Base-by-base conservation (phyloP, 2,888 invertebrate genomes). In the Athripsodes cinereus region DNA sequence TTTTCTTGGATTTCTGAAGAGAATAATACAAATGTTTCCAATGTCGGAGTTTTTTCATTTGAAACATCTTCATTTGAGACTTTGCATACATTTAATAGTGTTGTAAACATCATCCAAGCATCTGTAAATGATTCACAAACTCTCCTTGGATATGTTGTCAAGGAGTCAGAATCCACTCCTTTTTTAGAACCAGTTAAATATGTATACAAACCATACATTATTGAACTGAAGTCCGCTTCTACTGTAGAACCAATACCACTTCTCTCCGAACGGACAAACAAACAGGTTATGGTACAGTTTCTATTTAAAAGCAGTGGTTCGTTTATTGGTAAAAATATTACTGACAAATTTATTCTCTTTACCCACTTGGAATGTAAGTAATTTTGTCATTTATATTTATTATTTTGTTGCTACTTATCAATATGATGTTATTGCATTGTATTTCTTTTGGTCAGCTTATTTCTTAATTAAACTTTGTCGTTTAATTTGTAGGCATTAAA, bases 201-300 rank as follows among this genome's bases (percentile, higher is more conserved):
- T 59, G 66, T 80, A 16, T 90, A 90, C 65, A 81, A 81, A 65
- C 83, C 87, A 6, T 84, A 75, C 68, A 70, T 89, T 53, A 74
- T 86, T 35, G 83, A 85, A 69, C 70, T 85, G 62, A 70, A 80
- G 64, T 72, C 75, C 52, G 72, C 74, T 56, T 71, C 76, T 66
- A 67, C 71, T 50, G 68, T 69, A 53, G 68, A 65, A 0, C 73
- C 76, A 2, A 69, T 71, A 46, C 70, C 71, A 52, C 68, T 79
- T 1, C 78, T 83, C 63, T 77, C 40, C 46, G 54, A 80, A 26
- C 78, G 81, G 46, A 82, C 84, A 31, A 74, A 79, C 0, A 87
- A 86, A 59, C 92, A 92, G 74, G 83, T 87, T 31, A 85, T 90
- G 82, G 79, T 87, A 53, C 91, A 92, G 68, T 92, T 90, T 81